These are phyloP conservation scores for Drosophila birchii DNA, from an alignment of 2,888 invertebrate genomes.

Conservation along the genomic window DNA sequence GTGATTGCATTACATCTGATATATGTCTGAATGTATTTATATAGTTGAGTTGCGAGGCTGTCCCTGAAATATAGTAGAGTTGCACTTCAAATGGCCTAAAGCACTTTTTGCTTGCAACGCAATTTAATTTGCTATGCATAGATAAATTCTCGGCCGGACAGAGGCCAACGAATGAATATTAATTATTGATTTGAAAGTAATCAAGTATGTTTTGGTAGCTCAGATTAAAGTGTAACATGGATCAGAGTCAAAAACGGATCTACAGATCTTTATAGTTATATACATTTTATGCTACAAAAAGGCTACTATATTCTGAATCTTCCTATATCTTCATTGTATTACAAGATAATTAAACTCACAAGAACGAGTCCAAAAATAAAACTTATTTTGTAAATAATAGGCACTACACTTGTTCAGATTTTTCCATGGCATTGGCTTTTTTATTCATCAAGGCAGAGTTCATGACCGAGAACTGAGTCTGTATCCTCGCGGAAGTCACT, in stretches of 20 bases:
- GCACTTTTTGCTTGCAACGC: slow-evolving; percentile 31
- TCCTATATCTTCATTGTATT: no score
- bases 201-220: neutral
- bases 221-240: neutral
- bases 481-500: neutral
- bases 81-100: slow-evolving; percentile 41
- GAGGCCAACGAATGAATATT: slow-evolving; percentile 33
- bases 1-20: slow-evolving; percentile 58
- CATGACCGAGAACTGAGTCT: no score
- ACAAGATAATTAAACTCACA: no score
- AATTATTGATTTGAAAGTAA: slow-evolving; percentile 24
- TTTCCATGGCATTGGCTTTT: neutral
- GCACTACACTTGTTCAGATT: neutral
- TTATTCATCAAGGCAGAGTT: neutral
- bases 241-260: no score
- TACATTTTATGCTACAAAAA: no score
- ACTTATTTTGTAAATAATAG: neutral
- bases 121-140: slow-evolving; percentile 56
- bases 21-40: slow-evolving; percentile 21
- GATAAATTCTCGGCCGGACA: slow-evolving; percentile 21
- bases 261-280: no score
- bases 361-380: no score
- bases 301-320: no score
- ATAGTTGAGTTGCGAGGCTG: slow-evolving; percentile 59
- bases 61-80: slow-evolving; percentile 58